Evolutionary conservation across 2,888 invertebrate genomes (phyloP), one percentile per base, ranked within the genome.

Genomic region (Macrophya alboannulata): DNA sequence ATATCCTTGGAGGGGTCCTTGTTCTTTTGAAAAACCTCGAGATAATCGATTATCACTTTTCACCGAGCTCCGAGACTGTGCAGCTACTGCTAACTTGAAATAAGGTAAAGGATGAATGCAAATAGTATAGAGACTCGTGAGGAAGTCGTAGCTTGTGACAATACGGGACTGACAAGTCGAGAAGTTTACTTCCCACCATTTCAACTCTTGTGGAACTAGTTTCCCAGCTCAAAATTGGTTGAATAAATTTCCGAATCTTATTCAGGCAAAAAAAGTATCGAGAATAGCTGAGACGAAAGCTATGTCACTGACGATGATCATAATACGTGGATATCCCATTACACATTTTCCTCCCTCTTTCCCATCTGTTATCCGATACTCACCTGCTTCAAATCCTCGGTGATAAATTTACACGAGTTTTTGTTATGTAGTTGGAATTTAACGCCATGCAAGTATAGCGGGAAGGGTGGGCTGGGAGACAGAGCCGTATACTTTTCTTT

Each of bases 91-190:
- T 40, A 81, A 68, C 37, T 68, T 71, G 83, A 37, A 51, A 83
- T 45, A 45, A 71, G 83, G 48, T 21, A 51, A 71, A 71, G 43
- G 48, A 40, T n/a, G 31, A 68, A 83, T 83, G 83, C 83, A 83
- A 83, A 83, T 83, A 43, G 51, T 65, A 81, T 21, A 8, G 31
- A 62, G 81, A 25, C 43, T 9, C 5, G 40, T 12, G 83, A 21
- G 25, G 31, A n/a, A 43, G 51, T 31, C 65, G 17, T 31, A 31
- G 48, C 68, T 25, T 71, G 83, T 65, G 83, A 83, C 83, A 83
- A 83, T 83, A 83, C 83, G 68, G 48, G 83, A 31, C 68, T 71
- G 68, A 71, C 71, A 83, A 83, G 45, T 65, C 65, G 83, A 68
- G 71, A 71, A 83, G 68, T 83, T 83, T 83, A 15, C 40, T 83